These are phyloP conservation scores for Tetheella fluctuosa DNA, from an alignment of 2,888 invertebrate species.

Conservation along the genomic window DNA sequence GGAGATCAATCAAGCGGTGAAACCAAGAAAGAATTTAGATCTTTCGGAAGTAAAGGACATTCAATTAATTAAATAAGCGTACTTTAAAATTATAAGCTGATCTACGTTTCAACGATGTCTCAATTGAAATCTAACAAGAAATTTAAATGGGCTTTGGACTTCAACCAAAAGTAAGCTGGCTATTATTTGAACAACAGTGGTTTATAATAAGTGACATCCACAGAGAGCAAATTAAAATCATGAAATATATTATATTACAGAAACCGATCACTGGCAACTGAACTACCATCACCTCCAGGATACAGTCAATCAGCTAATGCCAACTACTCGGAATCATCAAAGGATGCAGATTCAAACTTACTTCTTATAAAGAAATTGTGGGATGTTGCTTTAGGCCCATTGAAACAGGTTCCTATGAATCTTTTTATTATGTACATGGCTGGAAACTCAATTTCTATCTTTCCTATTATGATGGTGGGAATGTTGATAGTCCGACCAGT, in stretches of 20 bases:
- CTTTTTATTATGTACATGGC: constrained; percentile 99
- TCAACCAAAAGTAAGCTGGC: constrained; percentile 83
- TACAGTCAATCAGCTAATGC: constrained; percentile 90
- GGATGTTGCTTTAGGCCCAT: constrained; percentile 97
- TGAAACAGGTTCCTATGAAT: constrained; percentile 99
- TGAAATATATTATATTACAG: constrained; percentile 43
- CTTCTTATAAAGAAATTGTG: constrained; percentile 97
- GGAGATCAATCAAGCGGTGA: too few species aligned
- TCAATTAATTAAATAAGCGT: too few species aligned
- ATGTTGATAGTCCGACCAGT: constrained; percentile 99
- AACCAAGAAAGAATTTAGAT: too few species aligned
- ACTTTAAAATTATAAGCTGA: neutral
- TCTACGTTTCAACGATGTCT: constrained; percentile 52
- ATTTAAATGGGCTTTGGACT: constrained; percentile 87
- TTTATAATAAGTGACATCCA: neutral
- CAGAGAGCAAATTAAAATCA: constrained; percentile 7
- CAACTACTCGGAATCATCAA: constrained; percentile 90
- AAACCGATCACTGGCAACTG: constrained; percentile 62
- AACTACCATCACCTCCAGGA: constrained; percentile 92
- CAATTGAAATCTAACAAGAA: constrained; percentile 76
- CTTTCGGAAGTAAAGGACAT: too few species aligned
- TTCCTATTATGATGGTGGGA: constrained; percentile 99
- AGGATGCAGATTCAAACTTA: constrained; percentile 92
- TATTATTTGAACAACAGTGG: neutral
- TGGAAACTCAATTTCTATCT: constrained; percentile 99